phyloP scores from a whole-genome alignment of 2,113 vertebrate genomes.

The Gopherus flavomarginatus region DNA sequence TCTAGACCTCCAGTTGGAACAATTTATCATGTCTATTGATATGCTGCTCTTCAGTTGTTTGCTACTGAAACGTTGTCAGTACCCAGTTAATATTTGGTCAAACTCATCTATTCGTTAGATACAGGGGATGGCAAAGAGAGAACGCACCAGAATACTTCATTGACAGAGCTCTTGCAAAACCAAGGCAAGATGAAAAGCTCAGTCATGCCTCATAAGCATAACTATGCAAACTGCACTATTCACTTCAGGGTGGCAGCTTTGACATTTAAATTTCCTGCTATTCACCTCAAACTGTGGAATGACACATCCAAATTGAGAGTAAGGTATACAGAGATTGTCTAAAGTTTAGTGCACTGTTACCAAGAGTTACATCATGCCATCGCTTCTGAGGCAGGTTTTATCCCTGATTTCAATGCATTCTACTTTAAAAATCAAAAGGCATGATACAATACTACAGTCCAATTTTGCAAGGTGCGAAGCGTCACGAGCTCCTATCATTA shows the following conservation, averaged over 20 bases:
- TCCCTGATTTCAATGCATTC: background rate
- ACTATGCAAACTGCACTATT: fast-evolving
- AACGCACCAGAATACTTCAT: background rate
- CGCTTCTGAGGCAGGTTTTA: background rate
- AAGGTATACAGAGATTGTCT: background rate
- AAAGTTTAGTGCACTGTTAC: background rate
- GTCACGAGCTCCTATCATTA: background rate
- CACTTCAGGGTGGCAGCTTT: background rate
- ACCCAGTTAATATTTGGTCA: background rate
- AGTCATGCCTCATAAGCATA: background rate
- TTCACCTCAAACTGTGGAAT: background rate
- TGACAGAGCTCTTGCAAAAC: background rate
- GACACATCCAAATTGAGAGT: background rate
- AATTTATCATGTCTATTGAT: background rate
- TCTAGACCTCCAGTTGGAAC: background rate
- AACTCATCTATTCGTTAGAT: background rate
- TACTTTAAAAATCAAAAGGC: background rate
- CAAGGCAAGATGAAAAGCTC: background rate
- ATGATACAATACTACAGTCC: background rate
- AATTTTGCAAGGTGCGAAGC: background rate
- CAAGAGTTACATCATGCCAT: background rate
- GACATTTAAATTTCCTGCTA: background rate
- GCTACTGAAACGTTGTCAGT: background rate
- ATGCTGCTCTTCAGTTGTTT: background rate
- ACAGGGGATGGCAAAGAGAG: no score